phyloP scores from a whole-genome alignment of 2,888 invertebrate genomes.

The Allolobophora icterica region DNA sequence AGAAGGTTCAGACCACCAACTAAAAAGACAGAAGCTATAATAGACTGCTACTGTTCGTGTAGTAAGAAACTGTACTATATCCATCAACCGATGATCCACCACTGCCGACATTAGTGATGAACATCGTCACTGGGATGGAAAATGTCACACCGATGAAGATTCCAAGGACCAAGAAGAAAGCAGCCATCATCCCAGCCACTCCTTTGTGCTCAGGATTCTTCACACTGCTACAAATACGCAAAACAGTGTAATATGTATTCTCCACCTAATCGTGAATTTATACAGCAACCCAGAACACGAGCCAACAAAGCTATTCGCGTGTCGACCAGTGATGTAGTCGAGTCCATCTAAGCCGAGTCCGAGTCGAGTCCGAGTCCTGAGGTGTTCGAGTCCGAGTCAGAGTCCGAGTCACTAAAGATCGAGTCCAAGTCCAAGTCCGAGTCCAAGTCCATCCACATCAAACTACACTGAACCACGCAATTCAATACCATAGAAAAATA shows the following conservation, averaged over 20 bases:
- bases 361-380: too few species aligned
- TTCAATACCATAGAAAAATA: too few species aligned
- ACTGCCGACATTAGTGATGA: conserved; percentile 44
- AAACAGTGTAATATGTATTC: neutral
- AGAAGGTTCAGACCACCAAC: neutral
- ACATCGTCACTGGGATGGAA: conserved; percentile 45
- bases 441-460: too few species aligned
- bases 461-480: too few species aligned
- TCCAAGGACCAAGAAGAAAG: conserved; percentile 87
- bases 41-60: conserved; percentile 4
- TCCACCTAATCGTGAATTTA: too few species aligned
- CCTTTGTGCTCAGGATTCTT: conserved; percentile 71
- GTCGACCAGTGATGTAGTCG: too few species aligned
- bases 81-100: neutral
- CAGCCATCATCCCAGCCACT: conserved; percentile 94
- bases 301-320: too few species aligned
- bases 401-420: too few species aligned
- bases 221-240: neutral
- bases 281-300: too few species aligned
- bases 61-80: neutral
- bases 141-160: conserved; percentile 81
- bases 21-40: neutral
- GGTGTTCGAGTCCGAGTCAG: too few species aligned
- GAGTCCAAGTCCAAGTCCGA: too few species aligned
- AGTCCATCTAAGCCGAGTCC: too few species aligned